Base-by-base conservation (phyloP, 2,797 vertebrate species). In the Carduelis carduelis region DNA sequence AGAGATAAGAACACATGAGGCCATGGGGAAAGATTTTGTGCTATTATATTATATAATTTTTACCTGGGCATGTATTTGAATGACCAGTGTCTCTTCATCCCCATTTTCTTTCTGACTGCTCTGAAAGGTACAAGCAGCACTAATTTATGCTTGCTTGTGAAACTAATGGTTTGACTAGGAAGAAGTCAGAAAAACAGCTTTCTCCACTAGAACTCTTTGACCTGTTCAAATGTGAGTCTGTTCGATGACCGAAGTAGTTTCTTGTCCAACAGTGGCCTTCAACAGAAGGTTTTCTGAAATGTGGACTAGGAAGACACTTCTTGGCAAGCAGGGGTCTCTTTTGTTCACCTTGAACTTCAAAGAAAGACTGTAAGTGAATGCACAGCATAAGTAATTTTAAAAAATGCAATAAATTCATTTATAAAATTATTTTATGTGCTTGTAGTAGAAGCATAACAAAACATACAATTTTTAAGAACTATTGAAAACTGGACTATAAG, bases 211-310 rank as follows among this genome's bases (percentile, higher is more conserved):
- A 75, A 47, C 9, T 52, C 53, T 47, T 66, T 0, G 0, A 64
- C 32, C 17, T 70, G 30, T 23, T 88, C 39, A 83, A 66, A 78
- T n/a, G 34, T 3, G 41, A 69, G 23, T 35, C 57, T 69, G n/a
- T 35, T 52, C 0, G 0, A 66, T 23, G 56, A 47, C 2, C 1
- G 0, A 65, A 71, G 46, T 24, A 74, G 44, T 46, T 78, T 65
- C 34, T 63, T 78, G 12, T 55, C 37, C 27, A 64, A 15, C 17
- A 66, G 30, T 24, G 44, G 18, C 44, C 32, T 78, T 60, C 55
- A 87, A 26, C 12, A 32, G 28, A 59, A 93, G 28, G 4, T 52
- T 84, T 79, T 78, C 63, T 71, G 34, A 61, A 55, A 55, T 35
- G 11, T 18, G 26, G 47, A 55, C 26, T 39, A 32, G 12, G 24